Conservation (phyloP, 1,140 invertebrate genomes). For the Helicoverpa armigera region DNA sequence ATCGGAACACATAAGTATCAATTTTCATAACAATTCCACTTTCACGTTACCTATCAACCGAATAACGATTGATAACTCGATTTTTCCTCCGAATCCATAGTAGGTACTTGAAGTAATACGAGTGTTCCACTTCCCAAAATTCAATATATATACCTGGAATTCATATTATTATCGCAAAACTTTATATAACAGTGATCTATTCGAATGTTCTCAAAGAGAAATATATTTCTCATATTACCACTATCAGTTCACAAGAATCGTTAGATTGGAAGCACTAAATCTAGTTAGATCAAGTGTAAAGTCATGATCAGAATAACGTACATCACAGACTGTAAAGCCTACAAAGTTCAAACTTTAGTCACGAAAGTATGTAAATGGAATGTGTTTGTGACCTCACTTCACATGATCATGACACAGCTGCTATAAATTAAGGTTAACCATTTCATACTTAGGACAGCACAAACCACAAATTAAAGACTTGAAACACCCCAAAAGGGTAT, state of each 20-base stretch:
- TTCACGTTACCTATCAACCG: too few relatives aligned
- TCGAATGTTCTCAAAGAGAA: constrained; percentile 22
- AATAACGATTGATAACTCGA: background rate
- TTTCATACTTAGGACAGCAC: background rate
- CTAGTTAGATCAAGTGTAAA: constrained; percentile 42
- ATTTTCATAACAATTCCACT: too few relatives aligned
- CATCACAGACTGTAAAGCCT: background rate
- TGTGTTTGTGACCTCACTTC: background rate
- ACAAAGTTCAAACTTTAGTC: background rate
- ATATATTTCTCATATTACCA: constrained; percentile 43
- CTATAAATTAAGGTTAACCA: background rate
- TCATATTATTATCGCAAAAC: constrained; percentile 26
- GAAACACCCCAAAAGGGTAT: constrained; percentile 5
- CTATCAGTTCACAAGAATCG: constrained; percentile 49
- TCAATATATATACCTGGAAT: constrained; percentile 31
- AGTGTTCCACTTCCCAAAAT: constrained; percentile 14
- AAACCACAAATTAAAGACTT: constrained; percentile 11
- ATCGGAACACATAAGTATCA: too few relatives aligned
- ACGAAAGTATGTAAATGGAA: background rate
- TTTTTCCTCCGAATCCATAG: background rate
- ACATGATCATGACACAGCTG: background rate
- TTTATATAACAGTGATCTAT: constrained; percentile 38
- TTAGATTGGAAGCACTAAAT: constrained; percentile 51
- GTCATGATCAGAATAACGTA: constrained; percentile 6
- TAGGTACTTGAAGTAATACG: constrained; percentile 7